Evolutionary conservation across 2,797 vertebrate genomes (phyloP).

Genomic region (Danionella dracula): DNA sequence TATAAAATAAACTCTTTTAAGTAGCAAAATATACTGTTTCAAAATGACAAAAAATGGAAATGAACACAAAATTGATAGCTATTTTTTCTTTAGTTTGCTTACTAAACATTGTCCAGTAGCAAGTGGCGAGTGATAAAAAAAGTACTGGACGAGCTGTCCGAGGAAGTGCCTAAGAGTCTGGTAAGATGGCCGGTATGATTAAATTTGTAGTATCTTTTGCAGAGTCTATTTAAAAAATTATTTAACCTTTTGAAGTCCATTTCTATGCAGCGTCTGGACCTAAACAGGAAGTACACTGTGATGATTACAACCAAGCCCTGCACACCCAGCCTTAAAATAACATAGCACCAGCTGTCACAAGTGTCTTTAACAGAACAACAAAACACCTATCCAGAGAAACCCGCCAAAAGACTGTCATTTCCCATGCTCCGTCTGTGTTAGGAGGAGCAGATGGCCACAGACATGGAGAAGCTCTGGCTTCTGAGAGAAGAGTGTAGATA

Average conservation of each 20-base stretch:
- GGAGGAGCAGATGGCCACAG: conserved; percentile 30
- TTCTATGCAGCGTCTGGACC: conserved; percentile 26
- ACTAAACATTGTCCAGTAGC: too few relatives aligned
- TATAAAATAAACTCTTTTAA: too few relatives aligned
- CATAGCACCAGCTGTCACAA: conserved; percentile 25
- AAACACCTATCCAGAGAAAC: conserved; percentile 4
- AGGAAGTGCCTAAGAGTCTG: too few relatives aligned
- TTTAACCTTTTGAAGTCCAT: conserved; percentile 37
- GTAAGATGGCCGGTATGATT: too few relatives aligned
- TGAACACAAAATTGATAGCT: too few relatives aligned
- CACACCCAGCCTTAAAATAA: conserved; percentile 36
- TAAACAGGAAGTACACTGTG: conserved; percentile 39
- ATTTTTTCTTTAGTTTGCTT: too few relatives aligned
- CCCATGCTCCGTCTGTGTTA: neutral
- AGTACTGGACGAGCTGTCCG: too few relatives aligned
- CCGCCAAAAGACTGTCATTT: neutral
- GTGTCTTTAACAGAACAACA: conserved; percentile 14
- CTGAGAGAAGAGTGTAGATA: neutral
- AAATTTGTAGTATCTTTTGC: too few relatives aligned
- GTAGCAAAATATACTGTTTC: too few relatives aligned
- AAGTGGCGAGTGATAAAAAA: too few relatives aligned
- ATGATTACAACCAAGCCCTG: conserved; percentile 11
- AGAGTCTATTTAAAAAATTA: conserved; percentile 22
- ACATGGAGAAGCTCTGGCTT: neutral
- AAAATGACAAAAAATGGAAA: too few relatives aligned